Evolutionary conservation across 2,888 invertebrate species (phyloP).

Genomic region (Carterocephalus palaemon): DNA sequence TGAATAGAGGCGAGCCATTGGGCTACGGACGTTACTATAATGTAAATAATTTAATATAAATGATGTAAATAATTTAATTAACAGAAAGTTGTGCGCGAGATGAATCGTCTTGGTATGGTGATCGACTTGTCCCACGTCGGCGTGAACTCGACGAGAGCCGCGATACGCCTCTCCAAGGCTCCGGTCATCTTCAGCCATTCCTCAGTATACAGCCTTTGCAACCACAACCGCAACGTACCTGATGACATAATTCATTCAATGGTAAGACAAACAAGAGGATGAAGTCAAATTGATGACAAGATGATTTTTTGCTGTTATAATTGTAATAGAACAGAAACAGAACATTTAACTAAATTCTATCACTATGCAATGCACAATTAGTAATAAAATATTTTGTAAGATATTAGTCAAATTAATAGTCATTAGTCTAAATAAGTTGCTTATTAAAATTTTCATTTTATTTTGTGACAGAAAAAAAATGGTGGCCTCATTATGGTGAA

Average conservation of each 20-base stretch:
- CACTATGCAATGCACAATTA: too few relatives aligned
- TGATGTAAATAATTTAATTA: constrained; percentile 34
- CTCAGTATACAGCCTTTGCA: constrained; percentile 84
- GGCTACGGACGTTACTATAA: background rate
- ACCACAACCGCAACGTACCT: constrained; percentile 84
- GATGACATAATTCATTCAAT: constrained; percentile 81
- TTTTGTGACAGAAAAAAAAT: constrained; percentile 77
- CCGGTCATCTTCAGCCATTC: constrained; percentile 89
- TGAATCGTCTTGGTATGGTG: constrained; percentile 89
- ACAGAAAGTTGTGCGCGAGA: constrained; percentile 85
- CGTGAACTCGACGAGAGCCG: constrained; percentile 83
- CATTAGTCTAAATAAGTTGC: too few relatives aligned
- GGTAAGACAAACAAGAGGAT: too few relatives aligned
- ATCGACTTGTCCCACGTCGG: constrained; percentile 87
- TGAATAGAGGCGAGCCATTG: too few relatives aligned
- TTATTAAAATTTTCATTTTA: background rate
- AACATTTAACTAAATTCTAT: too few relatives aligned
- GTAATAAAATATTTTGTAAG: too few relatives aligned
- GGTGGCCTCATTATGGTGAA: constrained; percentile 87
- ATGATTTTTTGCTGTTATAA: too few relatives aligned
- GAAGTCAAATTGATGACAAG: too few relatives aligned
- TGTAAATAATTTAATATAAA: background rate
- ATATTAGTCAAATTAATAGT: too few relatives aligned
- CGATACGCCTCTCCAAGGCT: constrained; percentile 81
- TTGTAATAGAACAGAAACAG: too few relatives aligned